phyloP scores from a whole-genome alignment of 2,888 invertebrate species.

The Coleophora flavipennella region DNA sequence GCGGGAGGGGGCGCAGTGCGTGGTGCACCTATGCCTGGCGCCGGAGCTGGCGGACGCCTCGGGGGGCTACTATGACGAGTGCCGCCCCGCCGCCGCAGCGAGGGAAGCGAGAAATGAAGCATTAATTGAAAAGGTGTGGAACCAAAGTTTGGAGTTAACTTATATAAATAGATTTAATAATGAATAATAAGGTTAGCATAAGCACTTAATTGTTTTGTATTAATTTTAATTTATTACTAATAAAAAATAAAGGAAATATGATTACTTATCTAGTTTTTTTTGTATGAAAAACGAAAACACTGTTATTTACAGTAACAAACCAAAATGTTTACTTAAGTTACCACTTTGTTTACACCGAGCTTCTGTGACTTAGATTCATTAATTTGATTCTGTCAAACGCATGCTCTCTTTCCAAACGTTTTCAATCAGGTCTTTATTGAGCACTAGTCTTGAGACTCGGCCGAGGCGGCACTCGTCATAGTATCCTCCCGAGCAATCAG shows the following conservation, averaged over 20 bases:
- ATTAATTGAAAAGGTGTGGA: slow-evolving; percentile 84
- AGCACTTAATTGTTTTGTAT: no score
- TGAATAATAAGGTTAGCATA: no score
- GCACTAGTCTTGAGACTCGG: slow-evolving; percentile 63
- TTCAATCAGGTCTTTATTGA: slow-evolving; percentile 77
- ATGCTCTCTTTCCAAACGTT: slow-evolving; percentile 80
- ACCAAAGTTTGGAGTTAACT: slow-evolving; percentile 43
- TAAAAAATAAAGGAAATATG: no score
- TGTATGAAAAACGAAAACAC: no score
- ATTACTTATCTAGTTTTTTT: no score
- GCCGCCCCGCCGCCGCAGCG: slow-evolving; percentile 71
- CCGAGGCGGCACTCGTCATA: slow-evolving; percentile 81
- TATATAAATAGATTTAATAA: not conserved
- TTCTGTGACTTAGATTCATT: no score
- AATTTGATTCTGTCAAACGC: slow-evolving; percentile 16
- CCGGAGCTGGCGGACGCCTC: slow-evolving; percentile 77
- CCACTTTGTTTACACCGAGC: no score
- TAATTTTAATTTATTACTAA: not conserved
- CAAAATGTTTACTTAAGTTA: no score
- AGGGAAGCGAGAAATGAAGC: slow-evolving; percentile 73
- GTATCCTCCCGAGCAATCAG: slow-evolving; percentile 80
- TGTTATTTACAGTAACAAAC: no score
- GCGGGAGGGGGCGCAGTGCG: slow-evolving; percentile 85
- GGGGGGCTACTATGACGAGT: slow-evolving; percentile 87
- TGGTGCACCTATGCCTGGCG: slow-evolving; percentile 79